phyloP scores from a whole-genome alignment of 2,797 vertebrate genomes.

The Muraenolepis orangiensis region DNA sequence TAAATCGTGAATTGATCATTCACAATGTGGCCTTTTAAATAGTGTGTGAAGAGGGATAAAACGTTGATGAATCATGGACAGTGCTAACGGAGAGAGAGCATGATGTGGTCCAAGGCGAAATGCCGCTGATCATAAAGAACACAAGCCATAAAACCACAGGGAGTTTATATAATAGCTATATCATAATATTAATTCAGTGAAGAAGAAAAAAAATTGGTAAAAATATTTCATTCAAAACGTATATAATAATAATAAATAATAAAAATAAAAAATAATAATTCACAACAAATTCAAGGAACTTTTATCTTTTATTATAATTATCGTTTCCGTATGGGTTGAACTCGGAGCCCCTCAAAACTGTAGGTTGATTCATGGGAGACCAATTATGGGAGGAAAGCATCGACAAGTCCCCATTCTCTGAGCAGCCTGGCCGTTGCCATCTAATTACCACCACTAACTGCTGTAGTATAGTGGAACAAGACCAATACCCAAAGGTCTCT shows the following conservation, averaged over 20 bases:
- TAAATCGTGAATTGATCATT: background rate
- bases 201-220: background rate
- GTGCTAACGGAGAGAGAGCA: background rate
- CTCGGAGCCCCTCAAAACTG: constrained; percentile 13
- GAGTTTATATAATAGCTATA: background rate
- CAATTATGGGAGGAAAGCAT: constrained; percentile 46
- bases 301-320: background rate
- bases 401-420: constrained; percentile 26
- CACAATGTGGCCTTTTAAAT: background rate
- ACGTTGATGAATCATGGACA: background rate
- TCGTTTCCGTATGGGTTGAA: background rate
- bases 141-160: too few relatives aligned
- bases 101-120: background rate
- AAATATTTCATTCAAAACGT: background rate
- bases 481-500: constrained; percentile 19
- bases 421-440: constrained; percentile 32
- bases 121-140: background rate
- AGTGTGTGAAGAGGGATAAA: background rate
- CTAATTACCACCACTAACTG: constrained; percentile 40
- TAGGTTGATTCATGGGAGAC: constrained; percentile 34
- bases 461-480: constrained; percentile 23
- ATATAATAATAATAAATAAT: background rate
- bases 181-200: background rate
- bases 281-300: background rate
- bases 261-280: background rate